These are phyloP conservation scores for Petrosia ficiformis DNA, from an alignment of 37 sponge, comb jelly and placozoan genomes.

Conservation along the genomic window DNA sequence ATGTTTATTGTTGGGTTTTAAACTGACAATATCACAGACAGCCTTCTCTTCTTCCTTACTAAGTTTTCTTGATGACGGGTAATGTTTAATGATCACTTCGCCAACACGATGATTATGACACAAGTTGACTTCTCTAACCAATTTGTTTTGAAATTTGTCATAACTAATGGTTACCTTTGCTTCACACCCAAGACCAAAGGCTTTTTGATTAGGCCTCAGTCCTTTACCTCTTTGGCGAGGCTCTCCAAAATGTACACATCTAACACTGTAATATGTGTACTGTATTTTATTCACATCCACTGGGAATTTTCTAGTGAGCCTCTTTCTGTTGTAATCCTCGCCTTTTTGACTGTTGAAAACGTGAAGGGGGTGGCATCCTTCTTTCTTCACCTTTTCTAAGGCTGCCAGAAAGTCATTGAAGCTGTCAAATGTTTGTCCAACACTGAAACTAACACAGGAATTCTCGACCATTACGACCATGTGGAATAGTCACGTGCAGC, in stretches of 20 bases:
- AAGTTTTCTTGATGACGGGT: slow-evolving; percentile 12
- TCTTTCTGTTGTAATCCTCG: neutral
- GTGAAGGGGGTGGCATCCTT: neutral
- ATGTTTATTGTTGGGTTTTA: slow-evolving; percentile 32
- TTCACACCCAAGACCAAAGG: slow-evolving; percentile 12
- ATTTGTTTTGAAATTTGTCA: neutral
- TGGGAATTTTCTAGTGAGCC: neutral
- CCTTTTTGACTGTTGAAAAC: slow-evolving; percentile 3
- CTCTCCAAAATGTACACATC: slow-evolving; percentile 35
- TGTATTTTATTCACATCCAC: neutral
- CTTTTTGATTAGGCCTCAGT: slow-evolving; percentile 15
- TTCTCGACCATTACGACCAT: too few species aligned
- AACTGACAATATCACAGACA: slow-evolving; percentile 2
- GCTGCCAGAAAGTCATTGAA: neutral
- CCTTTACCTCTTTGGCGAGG: slow-evolving; percentile 1
- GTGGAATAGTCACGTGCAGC: too few species aligned
- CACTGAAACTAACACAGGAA: too few species aligned
- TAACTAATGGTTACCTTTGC: slow-evolving; percentile 3
- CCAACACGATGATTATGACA: slow-evolving; percentile 32
- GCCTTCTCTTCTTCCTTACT: slow-evolving; percentile 8
- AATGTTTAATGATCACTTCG: neutral
- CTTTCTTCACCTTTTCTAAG: neutral
- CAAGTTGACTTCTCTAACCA: slow-evolving; percentile 17
- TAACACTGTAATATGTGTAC: slow-evolving; percentile 23
- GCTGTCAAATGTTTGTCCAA: neutral